Evolutionary conservation across 35 echinoderm and acorn worm genomes (phyloP).

Genomic region (Heliocidaris tuberculata): DNA sequence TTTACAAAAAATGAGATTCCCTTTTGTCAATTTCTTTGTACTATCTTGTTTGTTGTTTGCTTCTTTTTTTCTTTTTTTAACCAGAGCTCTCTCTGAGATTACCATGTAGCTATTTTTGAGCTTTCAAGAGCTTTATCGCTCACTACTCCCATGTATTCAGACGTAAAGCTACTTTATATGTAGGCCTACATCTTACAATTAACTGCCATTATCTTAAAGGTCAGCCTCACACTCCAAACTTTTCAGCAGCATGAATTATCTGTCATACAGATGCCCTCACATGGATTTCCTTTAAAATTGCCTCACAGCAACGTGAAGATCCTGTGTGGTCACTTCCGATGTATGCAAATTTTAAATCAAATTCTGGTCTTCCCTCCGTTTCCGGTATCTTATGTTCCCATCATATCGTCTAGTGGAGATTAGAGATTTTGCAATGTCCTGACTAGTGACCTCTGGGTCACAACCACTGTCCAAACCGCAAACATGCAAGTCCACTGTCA

Average conservation of each 20-base stretch:
- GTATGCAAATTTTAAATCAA: not conserved
- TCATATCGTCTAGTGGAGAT: not conserved
- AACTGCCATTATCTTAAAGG: not conserved
- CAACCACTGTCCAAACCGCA: not conserved
- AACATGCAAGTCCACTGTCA: not conserved
- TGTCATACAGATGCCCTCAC: not conserved
- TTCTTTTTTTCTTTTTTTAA: too few relatives aligned
- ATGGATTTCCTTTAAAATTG: not conserved
- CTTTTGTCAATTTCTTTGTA: too few relatives aligned
- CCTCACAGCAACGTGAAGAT: not conserved
- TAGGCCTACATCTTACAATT: too few relatives aligned
- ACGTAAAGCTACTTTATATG: too few relatives aligned
- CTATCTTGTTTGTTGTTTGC: too few relatives aligned
- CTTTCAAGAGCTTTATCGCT: too few relatives aligned
- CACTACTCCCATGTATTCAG: too few relatives aligned
- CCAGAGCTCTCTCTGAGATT: too few relatives aligned
- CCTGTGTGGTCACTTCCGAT: not conserved
- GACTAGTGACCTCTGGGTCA: not conserved
- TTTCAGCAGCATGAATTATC: not conserved
- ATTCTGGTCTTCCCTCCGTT: not conserved
- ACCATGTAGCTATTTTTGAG: too few relatives aligned
- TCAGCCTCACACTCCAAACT: not conserved
- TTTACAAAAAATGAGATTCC: too few relatives aligned
- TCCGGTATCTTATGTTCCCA: not conserved
- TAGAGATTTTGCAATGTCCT: slow-evolving; percentile 9